Evolutionary conservation across 2,797 vertebrate genomes (phyloP), one percentile per base, ranked within the genome.

Genomic region (Hippocampus kuda): DNA sequence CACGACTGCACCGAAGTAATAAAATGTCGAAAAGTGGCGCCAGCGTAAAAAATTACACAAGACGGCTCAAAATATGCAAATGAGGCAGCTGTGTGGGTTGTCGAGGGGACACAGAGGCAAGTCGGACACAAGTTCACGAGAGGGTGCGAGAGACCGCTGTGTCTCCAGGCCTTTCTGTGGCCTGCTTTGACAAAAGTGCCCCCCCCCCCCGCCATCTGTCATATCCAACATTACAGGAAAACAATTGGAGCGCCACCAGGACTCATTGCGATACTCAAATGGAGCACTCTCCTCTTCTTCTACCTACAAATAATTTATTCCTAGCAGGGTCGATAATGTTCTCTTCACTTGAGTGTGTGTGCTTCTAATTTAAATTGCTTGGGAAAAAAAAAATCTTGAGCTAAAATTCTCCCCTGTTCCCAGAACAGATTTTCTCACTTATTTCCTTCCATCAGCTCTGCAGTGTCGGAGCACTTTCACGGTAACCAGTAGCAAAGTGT

Each of bases 171-270:
- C 79, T 83, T 38, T 80, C 74, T 81, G 86, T 81, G 82, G 84
- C 75, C 81, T 70, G 81, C 75, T 60, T 60, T 82, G 42, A 27
- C 42, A 65, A 70, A 38, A 38, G 34, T 38, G 34, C 34, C 34
- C 34, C 34, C 34, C 79, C 82, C 83, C 77, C 73, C 74, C 79
- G 83, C 88, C 89, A 90, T 89, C 88, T 90, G 86, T 87, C 83
- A 81, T 75, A 73, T 77, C 77, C 81, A 74, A 80, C 80, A 61
- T 74, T 80, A 73, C 76, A 76, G 68, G 20, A 44, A 70, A 54
- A 65, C 60, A 30, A 76, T 15, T 70, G 76, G 67, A 78, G 69
- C 10, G 20, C 68, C 77, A 83, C 75, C 71, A 76, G 80, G 9
- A 44, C 67, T 79, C 73, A 68, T 74, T 72, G 67, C 75, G 56